Base-by-base conservation (phyloP, 2,888 invertebrate species). In the Microplitis manilae region DNA sequence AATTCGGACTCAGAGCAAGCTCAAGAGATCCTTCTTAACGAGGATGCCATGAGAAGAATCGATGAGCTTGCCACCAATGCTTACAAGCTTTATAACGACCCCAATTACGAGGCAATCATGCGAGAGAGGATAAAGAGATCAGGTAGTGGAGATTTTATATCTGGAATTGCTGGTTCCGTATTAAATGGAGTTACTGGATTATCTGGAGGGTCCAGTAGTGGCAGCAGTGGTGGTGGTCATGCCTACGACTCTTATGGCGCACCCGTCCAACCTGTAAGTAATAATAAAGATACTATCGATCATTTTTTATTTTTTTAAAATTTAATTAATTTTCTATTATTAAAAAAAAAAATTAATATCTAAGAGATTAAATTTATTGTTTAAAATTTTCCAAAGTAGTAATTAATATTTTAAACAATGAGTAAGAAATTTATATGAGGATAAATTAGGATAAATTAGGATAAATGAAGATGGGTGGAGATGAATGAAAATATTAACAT, bases 131-230 rank as follows among this genome's bases (percentile, higher is more conserved):
- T 83, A 76, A 88, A 87, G 65, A 79, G 88, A 61, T 84, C 85
- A 40, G 75, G 84, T 68, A 68, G 81, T 79, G 8, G 81, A 1
- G 83, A 85, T 9, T 84, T 90, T 72, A 79, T 89, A 5, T 83
- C 87, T 2, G 87, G 87, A n/a, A 86, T 90, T 59, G 88, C 88
- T 1, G 86, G 86, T 20, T 86, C 87, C 75, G 80, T 89, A 59
- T 80, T 90, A 39, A 84, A 86, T 4, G 87, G 88, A n/a, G 82
- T 89, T 2, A 85, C 85, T 17, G 86, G 87, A 7, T 61, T 79
- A 1, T 87, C 89, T 9, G 82, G 86, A 17, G 82, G 86, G 17
- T 84, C 86, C 0, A 86, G 86, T 8, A 84, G 84, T 61, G 84
- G 86, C 1, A 85, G 84, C 6, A 41, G 73, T 69, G 73, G 77